Evolutionary conservation across 1,140 invertebrate genomes (phyloP).

Genomic region (Maniola jurtina): DNA sequence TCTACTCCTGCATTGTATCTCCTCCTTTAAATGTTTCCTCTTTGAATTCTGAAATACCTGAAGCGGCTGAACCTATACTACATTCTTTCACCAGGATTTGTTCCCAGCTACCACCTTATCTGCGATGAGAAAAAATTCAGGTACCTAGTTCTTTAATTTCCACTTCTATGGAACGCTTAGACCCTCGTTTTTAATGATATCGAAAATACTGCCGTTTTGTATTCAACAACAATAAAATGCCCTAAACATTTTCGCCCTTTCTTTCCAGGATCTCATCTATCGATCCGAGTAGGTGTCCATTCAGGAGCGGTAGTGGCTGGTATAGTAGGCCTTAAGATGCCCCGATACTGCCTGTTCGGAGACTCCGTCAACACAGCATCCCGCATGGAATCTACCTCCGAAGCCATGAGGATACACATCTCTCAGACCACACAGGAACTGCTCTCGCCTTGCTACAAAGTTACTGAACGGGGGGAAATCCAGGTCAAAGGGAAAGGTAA

Average conservation of each 20-base stretch:
- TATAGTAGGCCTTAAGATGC: constrained; percentile 97
- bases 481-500: constrained; percentile 92
- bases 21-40: too few relatives aligned
- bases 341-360: constrained; percentile 95
- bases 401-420: constrained; percentile 96
- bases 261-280: constrained; percentile 87
- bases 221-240: too few relatives aligned
- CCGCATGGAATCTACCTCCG: constrained; percentile 94
- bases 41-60: too few relatives aligned
- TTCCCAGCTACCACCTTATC: too few relatives aligned
- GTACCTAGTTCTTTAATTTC: too few relatives aligned
- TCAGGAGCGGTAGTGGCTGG: constrained; percentile 95
- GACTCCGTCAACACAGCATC: constrained; percentile 96
- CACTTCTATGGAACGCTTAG: too few relatives aligned
- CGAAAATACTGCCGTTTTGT: too few relatives aligned
- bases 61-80: too few relatives aligned
- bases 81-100: too few relatives aligned
- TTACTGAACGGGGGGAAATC: constrained; percentile 90
- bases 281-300: constrained; percentile 94
- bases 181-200: too few relatives aligned
- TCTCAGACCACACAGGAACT: constrained; percentile 91
- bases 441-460: constrained; percentile 86
- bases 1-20: too few relatives aligned
- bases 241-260: neutral
- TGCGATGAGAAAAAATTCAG: too few relatives aligned